Percentiles rank a stretch among this genome's conserved stretches.
phyloP scores from a whole-genome alignment of 2,888 invertebrate genomes.

The Synergus gifuensis region DNA sequence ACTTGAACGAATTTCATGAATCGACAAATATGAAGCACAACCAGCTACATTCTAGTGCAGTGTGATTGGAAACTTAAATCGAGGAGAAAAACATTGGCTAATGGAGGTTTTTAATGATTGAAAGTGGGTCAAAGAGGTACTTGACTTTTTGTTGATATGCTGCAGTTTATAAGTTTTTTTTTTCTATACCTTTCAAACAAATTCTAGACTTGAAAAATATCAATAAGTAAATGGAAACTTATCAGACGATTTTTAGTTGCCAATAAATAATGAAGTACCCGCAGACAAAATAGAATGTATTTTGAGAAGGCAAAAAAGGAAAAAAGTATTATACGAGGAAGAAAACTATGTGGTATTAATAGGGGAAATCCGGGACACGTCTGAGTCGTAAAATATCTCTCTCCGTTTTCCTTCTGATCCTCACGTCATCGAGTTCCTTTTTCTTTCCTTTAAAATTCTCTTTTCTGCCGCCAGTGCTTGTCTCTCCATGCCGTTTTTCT shows the following conservation, averaged over 20 bases:
- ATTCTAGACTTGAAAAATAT: too few species aligned
- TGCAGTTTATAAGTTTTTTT: too few species aligned
- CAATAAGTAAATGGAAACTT: too few species aligned
- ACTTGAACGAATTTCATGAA: neutral
- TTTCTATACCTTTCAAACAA: neutral
- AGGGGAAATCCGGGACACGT: conserved; percentile 68
- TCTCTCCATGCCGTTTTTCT: conserved; percentile 7
- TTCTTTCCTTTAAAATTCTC: conserved; percentile 18
- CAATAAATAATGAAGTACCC: neutral
- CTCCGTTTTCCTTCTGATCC: conserved; percentile 40
- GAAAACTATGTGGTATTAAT: conserved; percentile 67
- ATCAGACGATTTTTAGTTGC: neutral
- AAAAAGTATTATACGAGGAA: conserved; percentile 21
- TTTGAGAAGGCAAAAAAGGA: conserved; percentile 8
- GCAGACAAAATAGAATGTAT: conserved; percentile 25
- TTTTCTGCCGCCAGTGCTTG: conserved; percentile 4
- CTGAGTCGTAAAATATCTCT: conserved; percentile 60
- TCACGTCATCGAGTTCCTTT: conserved; percentile 36
- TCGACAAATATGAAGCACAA: neutral
- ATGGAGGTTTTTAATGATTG: neutral
- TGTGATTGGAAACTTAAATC: neutral
- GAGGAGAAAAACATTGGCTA: neutral
- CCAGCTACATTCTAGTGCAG: neutral
- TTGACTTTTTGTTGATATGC: too few species aligned
- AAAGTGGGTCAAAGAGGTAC: neutral